A percentile compares a stretch with the other conserved stretches of the same genome.
Evolutionary conservation across 2,797 vertebrate species (phyloP).

Genomic region (Phataginus tricuspis): DNA sequence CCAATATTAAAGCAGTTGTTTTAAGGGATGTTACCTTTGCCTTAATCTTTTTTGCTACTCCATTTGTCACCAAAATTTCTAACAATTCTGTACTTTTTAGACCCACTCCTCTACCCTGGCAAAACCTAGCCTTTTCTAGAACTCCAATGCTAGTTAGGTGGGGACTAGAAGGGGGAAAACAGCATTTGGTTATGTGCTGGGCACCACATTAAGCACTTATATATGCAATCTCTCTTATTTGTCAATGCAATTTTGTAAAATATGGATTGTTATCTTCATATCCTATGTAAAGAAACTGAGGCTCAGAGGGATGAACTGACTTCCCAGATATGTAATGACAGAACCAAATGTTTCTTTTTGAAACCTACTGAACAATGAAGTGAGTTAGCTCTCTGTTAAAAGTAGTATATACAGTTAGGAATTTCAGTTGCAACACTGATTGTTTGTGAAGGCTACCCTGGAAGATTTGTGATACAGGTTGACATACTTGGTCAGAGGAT

Average conservation of each 20-base stretch:
- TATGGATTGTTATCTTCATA: not conserved
- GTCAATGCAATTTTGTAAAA: not conserved
- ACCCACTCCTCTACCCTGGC: not conserved
- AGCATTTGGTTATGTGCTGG: not conserved
- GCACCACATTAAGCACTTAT: not conserved
- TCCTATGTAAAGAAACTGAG: not conserved
- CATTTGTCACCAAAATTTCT: not conserved
- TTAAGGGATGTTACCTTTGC: not conserved
- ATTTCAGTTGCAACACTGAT: constrained; percentile 29
- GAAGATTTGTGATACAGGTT: constrained; percentile 41
- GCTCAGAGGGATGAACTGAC: not conserved
- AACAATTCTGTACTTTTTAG: not conserved
- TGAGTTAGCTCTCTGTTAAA: not conserved
- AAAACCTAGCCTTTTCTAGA: not conserved
- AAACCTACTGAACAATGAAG: not conserved
- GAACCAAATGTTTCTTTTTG: not conserved
- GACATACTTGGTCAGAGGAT: constrained; percentile 36
- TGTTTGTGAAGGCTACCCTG: constrained; percentile 36
- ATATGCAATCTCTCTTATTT: not conserved
- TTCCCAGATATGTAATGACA: not conserved
- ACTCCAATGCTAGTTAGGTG: not conserved
- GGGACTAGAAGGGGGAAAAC: not conserved
- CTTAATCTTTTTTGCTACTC: not conserved
- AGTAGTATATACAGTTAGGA: not conserved
- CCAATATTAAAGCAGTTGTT: not conserved